Evolutionary conservation across 2,888 invertebrate genomes (phyloP), one percentile per base, ranked within the genome.

Genomic region (Callyntrura sp.): DNA sequence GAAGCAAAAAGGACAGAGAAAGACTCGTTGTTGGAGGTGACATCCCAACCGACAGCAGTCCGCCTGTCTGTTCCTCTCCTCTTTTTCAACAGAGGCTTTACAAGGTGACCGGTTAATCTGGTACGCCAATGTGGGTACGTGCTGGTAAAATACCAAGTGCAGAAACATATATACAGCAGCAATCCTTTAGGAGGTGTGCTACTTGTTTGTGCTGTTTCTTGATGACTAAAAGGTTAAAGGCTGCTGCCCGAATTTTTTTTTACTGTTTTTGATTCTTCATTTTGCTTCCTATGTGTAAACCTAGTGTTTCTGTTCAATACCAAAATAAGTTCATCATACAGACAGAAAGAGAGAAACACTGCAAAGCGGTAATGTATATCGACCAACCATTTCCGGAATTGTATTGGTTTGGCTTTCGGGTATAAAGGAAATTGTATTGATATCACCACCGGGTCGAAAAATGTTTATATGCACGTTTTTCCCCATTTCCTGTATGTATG

Each of bases 101-200:
- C 62, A 57, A 70, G 84, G 73, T 85, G 85, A 85, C 76, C 85
- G 76, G 85, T 85, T 85, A 85, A 85, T 85, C 85, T 85, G 62
- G n/a, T 55, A 45, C 51, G 51, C 55, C 68, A 51, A 83, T 48
- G 51, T 65, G 43, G 60, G 3, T 60, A 60, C 20, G 60, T 60
- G n/a, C n/a, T 51, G 12, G n/a, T 11, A 48, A 51, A 2, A 14
- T 51, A n/a, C 9, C 51, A 51, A 12, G 12, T 3, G 51, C 12
- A 48, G n/a, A n/a, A n/a, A n/a, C n/a, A n/a, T n/a, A n/a, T n/a
- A n/a, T n/a, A n/a, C n/a, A n/a, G n/a, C n/a, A n/a, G n/a, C n/a
- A n/a, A n/a, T n/a, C n/a, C n/a, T n/a, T n/a, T n/a, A n/a, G n/a
- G n/a, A 20, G 12, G 23, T 25, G 11, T 25, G 25, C 11, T 12